Evolutionary conservation across 2,888 invertebrate species (phyloP).

Genomic region (Hirtodrosophila confusa): DNA sequence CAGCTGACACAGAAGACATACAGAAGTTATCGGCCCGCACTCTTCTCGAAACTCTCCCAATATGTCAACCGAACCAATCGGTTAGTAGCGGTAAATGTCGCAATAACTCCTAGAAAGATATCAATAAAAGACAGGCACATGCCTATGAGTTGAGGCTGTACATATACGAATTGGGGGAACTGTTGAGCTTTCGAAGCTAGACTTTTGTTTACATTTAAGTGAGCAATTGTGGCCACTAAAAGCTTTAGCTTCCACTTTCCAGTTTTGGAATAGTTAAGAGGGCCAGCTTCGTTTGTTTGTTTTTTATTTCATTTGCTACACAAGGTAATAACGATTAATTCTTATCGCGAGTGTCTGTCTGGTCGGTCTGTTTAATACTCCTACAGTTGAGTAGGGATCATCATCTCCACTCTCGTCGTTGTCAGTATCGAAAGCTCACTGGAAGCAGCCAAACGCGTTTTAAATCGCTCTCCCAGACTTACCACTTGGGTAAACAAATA

Average conservation of each 20-base stretch:
- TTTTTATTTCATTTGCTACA: neutral
- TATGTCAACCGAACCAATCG: too few relatives aligned
- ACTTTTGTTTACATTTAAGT: constrained; percentile 32
- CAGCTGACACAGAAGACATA: too few relatives aligned
- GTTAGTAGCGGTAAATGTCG: too few relatives aligned
- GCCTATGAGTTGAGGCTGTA: too few relatives aligned
- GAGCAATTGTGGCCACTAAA: neutral
- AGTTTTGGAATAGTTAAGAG: constrained; percentile 20
- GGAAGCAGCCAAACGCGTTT: constrained; percentile 67
- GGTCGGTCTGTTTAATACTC: constrained; percentile 19
- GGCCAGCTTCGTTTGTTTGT: constrained; percentile 10
- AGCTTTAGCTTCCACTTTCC: constrained; percentile 41
- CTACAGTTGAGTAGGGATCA: constrained; percentile 25
- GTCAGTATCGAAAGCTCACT: constrained; percentile 54
- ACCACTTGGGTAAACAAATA: constrained; percentile 3
- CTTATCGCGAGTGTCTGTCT: constrained; percentile 37
- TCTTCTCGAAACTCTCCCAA: too few relatives aligned
- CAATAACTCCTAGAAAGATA: too few relatives aligned
- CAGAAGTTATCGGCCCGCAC: too few relatives aligned
- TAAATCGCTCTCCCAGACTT: constrained; percentile 6
- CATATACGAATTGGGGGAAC: too few relatives aligned
- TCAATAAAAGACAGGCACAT: too few relatives aligned
- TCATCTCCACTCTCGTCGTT: constrained; percentile 2
- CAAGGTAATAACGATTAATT: constrained; percentile 32
- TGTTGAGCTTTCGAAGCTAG: constrained; percentile 3